A percentile compares a stretch with the other conserved stretches of the same genome.
These are phyloP conservation scores for Madoqua kirkii DNA, from an alignment of 2,113 vertebrate species.

Conservation along the genomic window DNA sequence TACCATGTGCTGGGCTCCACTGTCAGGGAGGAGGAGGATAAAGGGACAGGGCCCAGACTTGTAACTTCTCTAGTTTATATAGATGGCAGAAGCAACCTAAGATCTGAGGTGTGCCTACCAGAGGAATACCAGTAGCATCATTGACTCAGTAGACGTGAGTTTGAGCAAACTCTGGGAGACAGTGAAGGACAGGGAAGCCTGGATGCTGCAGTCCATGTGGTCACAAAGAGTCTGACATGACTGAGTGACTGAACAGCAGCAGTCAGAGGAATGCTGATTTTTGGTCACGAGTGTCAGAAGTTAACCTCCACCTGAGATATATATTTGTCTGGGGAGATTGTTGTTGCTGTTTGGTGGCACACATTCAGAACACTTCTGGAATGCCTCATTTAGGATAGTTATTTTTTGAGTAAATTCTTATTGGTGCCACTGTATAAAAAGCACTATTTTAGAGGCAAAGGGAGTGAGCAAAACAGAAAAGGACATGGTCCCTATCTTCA, in stretches of 20 bases:
- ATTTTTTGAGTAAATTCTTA: conserved; percentile 37
- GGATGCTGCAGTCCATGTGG: neutral
- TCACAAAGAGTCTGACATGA: neutral
- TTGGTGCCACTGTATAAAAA: neutral
- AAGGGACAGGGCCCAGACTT: neutral
- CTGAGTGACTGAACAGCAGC: neutral
- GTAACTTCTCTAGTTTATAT: neutral
- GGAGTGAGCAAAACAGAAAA: neutral
- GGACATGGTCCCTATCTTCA: neutral
- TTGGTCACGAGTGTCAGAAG: neutral
- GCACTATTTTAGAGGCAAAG: neutral
- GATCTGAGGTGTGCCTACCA: neutral
- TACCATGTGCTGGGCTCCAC: neutral
- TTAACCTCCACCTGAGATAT: neutral
- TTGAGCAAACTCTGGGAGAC: neutral
- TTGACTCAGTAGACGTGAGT: neutral
- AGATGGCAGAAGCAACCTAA: neutral
- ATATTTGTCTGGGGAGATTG: conserved; percentile 15
- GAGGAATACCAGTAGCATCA: neutral
- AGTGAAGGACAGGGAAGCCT: neutral
- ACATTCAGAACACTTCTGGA: neutral
- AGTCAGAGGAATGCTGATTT: neutral
- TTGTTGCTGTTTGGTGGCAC: neutral
- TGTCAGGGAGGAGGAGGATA: neutral
- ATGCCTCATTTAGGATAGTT: neutral